A percentile compares a stretch with the other conserved stretches of the same genome.
phyloP scores from a whole-genome alignment of 1,140 invertebrate species.

The Drosophila navojoa region DNA sequence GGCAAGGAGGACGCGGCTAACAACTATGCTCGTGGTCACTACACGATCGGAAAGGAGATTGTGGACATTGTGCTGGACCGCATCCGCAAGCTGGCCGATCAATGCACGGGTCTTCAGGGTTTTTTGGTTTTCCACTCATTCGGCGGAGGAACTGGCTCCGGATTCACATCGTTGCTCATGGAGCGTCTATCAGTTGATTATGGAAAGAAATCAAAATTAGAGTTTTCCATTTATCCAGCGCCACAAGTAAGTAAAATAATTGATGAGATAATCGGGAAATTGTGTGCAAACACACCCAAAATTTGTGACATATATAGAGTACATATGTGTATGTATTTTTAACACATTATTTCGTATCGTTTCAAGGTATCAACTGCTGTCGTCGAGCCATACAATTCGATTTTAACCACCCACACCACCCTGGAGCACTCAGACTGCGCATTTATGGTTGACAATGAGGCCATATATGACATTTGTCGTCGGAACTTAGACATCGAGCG shows the following conservation, averaged over 20 bases:
- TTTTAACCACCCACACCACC: constrained; percentile 91
- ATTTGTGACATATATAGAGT: too few species aligned
- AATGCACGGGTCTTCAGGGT: constrained; percentile 91
- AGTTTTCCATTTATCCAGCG: constrained; percentile 94
- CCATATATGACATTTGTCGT: constrained; percentile 95
- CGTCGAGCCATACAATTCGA: constrained; percentile 93
- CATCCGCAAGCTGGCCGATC: constrained; percentile 89
- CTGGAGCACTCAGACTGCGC: constrained; percentile 92
- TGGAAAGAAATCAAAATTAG: constrained; percentile 92
- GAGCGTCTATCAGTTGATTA: constrained; percentile 92
- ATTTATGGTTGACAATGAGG: constrained; percentile 96
- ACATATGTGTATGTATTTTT: background rate
- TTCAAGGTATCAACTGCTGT: constrained; percentile 90
- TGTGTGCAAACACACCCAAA: too few species aligned
- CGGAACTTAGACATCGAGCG: constrained; percentile 94
- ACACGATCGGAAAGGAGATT: constrained; percentile 94
- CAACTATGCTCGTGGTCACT: constrained; percentile 93
- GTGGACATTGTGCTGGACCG: constrained; percentile 92
- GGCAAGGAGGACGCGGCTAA: constrained; percentile 93
- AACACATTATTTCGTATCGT: background rate
- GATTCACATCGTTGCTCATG: constrained; percentile 92
- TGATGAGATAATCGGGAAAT: too few species aligned
- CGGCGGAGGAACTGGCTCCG: constrained; percentile 93
- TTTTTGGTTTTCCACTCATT: constrained; percentile 95
- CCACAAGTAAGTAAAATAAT: constrained; percentile 87